Base-by-base conservation (phyloP, 2,888 invertebrate genomes). In the Ophraella communa region DNA sequence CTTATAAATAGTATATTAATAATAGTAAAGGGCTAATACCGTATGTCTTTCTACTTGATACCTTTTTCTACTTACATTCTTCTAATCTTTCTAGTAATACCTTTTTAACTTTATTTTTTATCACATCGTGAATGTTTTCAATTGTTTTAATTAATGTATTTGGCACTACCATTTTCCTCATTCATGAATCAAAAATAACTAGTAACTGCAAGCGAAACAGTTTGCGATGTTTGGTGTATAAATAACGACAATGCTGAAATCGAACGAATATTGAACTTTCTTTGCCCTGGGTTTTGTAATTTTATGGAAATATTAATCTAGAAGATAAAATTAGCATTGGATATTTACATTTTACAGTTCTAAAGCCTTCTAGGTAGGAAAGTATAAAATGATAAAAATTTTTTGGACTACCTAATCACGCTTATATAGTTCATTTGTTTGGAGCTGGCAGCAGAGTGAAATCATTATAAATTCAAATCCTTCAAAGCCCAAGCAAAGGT, bases 221-320 rank as follows among this genome's bases (percentile, higher is more conserved):
- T 47, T 47, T 47, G 23, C 47, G 39, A 39, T 39, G 14, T 47
- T 47, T 11, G 47, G 18, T n/a, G 8, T 42, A 18, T 18, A 47
- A 47, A 45, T 45, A 47, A 47, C 23, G 21, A 17, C 23, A 21
- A n/a, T 42, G 18, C 7, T 42, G 11, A 17, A 42, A 42, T 14
- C 7, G 8, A 42, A 10, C 18, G 8, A 39, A 47, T 20, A 47
- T 47, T 21, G 11, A 51, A 59, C 59, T 59, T 59, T 59, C 59
- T 51, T 51, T 51, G 59, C 59, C 59, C 51, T 21, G 51, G 59
- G 59, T 51, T 59, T 59, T 47, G 49, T 59, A 51, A 59, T 51
- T 59, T 59, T 59, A 59, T 59, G 59, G 39, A 51, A 59, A 59
- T 39, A 30, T 59, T 17, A 39, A 59, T 49, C 35, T 49, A 23